Conservation (phyloP, 1,140 invertebrate species). For the Drosophila guanche region DNA sequence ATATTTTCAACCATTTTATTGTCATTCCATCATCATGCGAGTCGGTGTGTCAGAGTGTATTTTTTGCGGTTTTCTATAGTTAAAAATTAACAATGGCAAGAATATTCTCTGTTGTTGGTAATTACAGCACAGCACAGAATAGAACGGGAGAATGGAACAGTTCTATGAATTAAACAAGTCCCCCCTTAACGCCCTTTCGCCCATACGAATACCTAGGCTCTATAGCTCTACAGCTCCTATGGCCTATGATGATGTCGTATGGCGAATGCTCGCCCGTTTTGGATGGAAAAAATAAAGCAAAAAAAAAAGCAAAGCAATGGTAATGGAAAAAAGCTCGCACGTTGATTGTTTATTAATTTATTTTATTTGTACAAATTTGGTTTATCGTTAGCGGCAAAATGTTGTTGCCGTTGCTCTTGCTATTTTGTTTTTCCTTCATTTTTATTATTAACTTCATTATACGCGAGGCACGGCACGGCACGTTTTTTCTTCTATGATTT, state of each 20-base stretch:
- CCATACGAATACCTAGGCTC: neutral
- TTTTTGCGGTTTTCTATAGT: conserved; percentile 5
- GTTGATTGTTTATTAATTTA: conserved; percentile 66
- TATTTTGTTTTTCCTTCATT: conserved; percentile 31
- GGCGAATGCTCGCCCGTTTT: conserved; percentile 25
- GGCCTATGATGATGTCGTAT: conserved; percentile 1
- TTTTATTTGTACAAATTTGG: conserved; percentile 52
- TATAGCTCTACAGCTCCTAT: conserved; percentile 7
- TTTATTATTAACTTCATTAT: conserved; percentile 68
- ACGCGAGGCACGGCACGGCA: conserved; percentile 42
- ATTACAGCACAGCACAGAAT: too few species aligned
- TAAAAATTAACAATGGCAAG: conserved; percentile 32
- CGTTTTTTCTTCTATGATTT: conserved; percentile 49
- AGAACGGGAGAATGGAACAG: conserved; percentile 8
- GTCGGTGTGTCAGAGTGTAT: neutral
- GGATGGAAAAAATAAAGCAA: conserved; percentile 37
- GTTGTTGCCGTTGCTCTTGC: too few species aligned
- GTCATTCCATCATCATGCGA: too few species aligned
- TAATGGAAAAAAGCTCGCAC: conserved; percentile 31
- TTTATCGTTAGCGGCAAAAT: conserved; percentile 43
- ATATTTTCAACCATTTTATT: too few species aligned
- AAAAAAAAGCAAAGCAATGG: neutral
- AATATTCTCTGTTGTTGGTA: conserved; percentile 23
- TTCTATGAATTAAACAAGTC: conserved; percentile 36
- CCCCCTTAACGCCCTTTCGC: neutral